Conservation (phyloP, 2,888 invertebrate species). For the Tortricodes alternella region DNA sequence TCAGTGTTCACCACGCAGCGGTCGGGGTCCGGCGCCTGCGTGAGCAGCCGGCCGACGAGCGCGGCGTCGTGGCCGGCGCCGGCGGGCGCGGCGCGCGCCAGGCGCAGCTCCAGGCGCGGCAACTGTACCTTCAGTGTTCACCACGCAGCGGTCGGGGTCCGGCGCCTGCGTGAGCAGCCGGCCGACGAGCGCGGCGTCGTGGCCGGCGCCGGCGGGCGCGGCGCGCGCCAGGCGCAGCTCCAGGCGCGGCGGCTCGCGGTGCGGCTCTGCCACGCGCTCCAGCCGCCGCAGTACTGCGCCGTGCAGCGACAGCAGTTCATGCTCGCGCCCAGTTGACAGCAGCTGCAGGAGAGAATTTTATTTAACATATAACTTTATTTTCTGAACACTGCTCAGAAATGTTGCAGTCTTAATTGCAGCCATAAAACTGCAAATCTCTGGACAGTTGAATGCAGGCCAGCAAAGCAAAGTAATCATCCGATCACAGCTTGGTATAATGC, state of each 20-base stretch:
- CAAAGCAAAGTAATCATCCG: too few relatives aligned
- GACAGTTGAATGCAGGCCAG: too few relatives aligned
- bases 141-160: constrained; percentile 82
- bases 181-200: constrained; percentile 58
- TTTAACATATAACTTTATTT: too few relatives aligned
- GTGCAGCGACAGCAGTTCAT: constrained; percentile 87
- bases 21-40: constrained; percentile 84
- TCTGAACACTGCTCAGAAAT: too few relatives aligned
- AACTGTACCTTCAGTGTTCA: constrained; percentile 84
- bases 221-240: constrained; percentile 63
- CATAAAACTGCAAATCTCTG: too few relatives aligned
- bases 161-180: constrained; percentile 84
- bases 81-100: constrained; percentile 53
- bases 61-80: constrained; percentile 47
- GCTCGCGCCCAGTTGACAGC: constrained; percentile 85
- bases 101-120: too few relatives aligned
- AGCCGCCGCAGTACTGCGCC: constrained; percentile 85
- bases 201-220: constrained; percentile 48
- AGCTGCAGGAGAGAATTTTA: too few relatives aligned
- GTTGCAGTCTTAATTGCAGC: too few relatives aligned
- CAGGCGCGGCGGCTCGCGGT: constrained; percentile 57
- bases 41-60: constrained; percentile 73
- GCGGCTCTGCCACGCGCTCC: constrained; percentile 82
- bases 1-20: constrained; percentile 82
- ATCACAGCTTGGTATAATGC: too few relatives aligned